phyloP scores from a whole-genome alignment of 1,140 invertebrate species.

The Anadara kagoshimensis region DNA sequence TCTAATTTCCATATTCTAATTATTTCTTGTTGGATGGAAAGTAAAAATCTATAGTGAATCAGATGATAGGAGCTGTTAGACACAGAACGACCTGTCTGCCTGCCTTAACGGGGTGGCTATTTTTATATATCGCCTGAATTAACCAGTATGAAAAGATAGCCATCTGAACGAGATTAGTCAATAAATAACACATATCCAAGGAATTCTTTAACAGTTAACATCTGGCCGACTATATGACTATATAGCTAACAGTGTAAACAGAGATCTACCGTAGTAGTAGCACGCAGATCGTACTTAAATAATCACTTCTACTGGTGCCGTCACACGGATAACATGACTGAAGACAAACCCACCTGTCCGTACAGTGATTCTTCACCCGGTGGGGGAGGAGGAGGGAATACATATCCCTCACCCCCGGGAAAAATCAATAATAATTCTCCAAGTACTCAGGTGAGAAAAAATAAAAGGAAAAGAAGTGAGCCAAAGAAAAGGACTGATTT shows the following conservation, averaged over 20 bases:
- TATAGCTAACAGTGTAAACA: slow-evolving; percentile 40
- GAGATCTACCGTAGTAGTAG: neutral
- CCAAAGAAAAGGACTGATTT: slow-evolving; percentile 77
- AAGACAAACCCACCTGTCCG: slow-evolving; percentile 4
- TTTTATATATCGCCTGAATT: slow-evolving; percentile 54
- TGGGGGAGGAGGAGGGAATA: slow-evolving; percentile 1
- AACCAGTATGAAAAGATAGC: slow-evolving; percentile 57
- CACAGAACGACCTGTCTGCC: slow-evolving; percentile 26
- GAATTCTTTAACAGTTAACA: slow-evolving; percentile 61
- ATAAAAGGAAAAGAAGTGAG: slow-evolving; percentile 84
- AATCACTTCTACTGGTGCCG: neutral
- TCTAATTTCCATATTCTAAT: slow-evolving; percentile 41
- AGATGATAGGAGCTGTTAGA: slow-evolving; percentile 7
- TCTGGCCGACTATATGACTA: slow-evolving; percentile 52
- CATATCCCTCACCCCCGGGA: slow-evolving; percentile 35
- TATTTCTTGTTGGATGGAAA: slow-evolving; percentile 12
- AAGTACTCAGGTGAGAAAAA: slow-evolving; percentile 67
- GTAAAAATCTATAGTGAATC: neutral
- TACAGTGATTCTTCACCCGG: slow-evolving; percentile 11
- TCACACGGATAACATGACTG: neutral
- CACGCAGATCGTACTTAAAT: slow-evolving; percentile 11
- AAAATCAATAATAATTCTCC: slow-evolving; percentile 23
- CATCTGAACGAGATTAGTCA: slow-evolving; percentile 65
- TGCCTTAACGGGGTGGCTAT: slow-evolving; percentile 28
- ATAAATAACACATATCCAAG: slow-evolving; percentile 62